phyloP scores from a whole-genome alignment of 2,888 invertebrate genomes.

The Lasius platythorax region DNA sequence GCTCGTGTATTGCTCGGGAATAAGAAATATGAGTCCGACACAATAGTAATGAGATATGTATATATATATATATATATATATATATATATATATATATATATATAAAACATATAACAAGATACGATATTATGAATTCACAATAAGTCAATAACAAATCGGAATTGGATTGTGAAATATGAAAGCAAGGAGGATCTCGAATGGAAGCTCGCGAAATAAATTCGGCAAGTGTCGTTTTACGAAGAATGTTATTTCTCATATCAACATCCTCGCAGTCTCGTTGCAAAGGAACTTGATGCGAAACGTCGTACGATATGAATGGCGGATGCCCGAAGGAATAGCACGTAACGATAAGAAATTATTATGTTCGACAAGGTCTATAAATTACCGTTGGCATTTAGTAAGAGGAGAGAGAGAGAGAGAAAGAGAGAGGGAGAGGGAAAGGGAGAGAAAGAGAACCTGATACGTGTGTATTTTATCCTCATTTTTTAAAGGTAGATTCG shows the following conservation, averaged over 20 bases:
- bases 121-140: neutral
- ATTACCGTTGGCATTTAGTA: slow-evolving; percentile 62
- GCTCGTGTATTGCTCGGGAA: neutral
- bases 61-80: no score
- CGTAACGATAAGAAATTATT: slow-evolving; percentile 69
- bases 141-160: neutral
- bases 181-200: no score
- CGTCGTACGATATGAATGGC: slow-evolving; percentile 72
- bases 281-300: slow-evolving; percentile 68
- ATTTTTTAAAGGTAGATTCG: slow-evolving; percentile 51
- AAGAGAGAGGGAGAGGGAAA: slow-evolving; percentile 12
- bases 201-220: no score
- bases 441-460: slow-evolving; percentile 24
- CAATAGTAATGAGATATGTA: neutral
- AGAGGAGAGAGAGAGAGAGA: neutral
- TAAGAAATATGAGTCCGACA: neutral
- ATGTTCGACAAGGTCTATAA: slow-evolving; percentile 69
- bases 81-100: no score
- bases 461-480: slow-evolving; percentile 59
- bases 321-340: slow-evolving; percentile 63
- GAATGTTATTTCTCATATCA: neutral
- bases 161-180: neutral
- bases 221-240: neutral
- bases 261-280: slow-evolving; percentile 51
- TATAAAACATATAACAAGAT: neutral